A percentile compares a stretch with the other conserved stretches of the same genome.
phyloP scores from a whole-genome alignment of 2,888 invertebrate genomes.

The Hydrotaea cyrtoneurina region DNA sequence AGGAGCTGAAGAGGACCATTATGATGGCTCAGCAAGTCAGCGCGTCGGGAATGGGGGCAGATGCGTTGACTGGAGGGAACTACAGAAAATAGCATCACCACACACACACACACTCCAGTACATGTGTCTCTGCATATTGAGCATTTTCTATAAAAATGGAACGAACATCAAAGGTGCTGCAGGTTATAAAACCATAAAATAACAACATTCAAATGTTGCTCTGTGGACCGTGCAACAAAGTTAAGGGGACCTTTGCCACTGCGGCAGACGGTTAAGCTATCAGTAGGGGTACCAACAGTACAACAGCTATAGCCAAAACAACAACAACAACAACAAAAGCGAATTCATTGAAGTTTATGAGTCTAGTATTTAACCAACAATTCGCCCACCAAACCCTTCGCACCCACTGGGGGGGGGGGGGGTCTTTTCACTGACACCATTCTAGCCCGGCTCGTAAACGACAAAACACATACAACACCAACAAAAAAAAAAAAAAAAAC shows the following conservation, averaged over 20 bases:
- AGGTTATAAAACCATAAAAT: constrained; percentile 46
- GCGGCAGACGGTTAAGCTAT: not conserved
- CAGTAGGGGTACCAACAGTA: constrained; percentile 19
- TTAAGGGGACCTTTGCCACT: not conserved
- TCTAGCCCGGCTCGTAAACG: no score
- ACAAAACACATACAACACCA: no score
- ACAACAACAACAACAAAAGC: constrained; percentile 1
- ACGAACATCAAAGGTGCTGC: constrained; percentile 66
- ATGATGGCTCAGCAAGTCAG: constrained; percentile 4
- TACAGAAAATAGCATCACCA: not conserved
- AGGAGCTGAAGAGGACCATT: not conserved
- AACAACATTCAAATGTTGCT: constrained; percentile 36
- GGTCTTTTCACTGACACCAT: constrained; percentile 54
- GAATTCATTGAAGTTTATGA: constrained; percentile 53
- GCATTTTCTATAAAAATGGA: not conserved
- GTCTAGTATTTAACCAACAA: constrained; percentile 63
- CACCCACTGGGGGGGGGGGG: constrained; percentile 51
- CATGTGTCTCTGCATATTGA: constrained; percentile 9
- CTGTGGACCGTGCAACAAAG: constrained; percentile 6
- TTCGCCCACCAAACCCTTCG: constrained; percentile 30
- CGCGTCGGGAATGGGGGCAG: not conserved
- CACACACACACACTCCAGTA: not conserved
- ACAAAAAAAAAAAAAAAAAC: not conserved
- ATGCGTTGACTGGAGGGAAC: not conserved
- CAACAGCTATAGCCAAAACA: no score